A percentile compares a stretch with the other conserved stretches of the same genome.
These are phyloP conservation scores for Chaenogobius annularis DNA, from an alignment of 2,113 vertebrate species.

Conservation along the genomic window DNA sequence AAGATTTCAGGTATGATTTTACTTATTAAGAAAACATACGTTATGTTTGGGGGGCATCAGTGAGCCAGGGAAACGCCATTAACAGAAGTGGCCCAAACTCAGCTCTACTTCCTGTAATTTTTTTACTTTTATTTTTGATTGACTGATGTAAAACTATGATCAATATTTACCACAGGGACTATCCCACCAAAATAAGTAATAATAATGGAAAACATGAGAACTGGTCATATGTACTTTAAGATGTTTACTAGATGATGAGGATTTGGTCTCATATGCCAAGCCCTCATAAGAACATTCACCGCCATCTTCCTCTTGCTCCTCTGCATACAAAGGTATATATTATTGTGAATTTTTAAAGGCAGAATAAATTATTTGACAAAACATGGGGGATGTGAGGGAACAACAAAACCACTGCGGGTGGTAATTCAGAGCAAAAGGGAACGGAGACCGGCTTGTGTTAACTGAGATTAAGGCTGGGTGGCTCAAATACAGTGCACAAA, in stretches of 20 bases:
- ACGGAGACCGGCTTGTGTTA: slow-evolving; percentile 72
- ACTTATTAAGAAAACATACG: too few relatives aligned
- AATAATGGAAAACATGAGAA: too few relatives aligned
- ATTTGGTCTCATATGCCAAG: slow-evolving; percentile 17
- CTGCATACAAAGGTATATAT: slow-evolving; percentile 67
- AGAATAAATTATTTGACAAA: slow-evolving; percentile 79
- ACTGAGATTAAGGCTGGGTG: slow-evolving; percentile 72
- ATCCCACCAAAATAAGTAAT: too few relatives aligned
- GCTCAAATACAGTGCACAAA: slow-evolving; percentile 70
- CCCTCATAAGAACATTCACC: slow-evolving; percentile 5
- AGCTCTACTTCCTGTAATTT: too few relatives aligned
- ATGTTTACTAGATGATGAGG: not conserved
- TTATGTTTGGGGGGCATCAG: too few relatives aligned
- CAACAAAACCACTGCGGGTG: slow-evolving; percentile 79
- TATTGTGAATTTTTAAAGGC: slow-evolving; percentile 62
- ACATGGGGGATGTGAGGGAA: slow-evolving; percentile 50
- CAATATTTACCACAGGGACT: too few relatives aligned
- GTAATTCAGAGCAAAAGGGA: slow-evolving; percentile 71
- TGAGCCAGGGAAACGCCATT: too few relatives aligned
- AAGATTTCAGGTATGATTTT: too few relatives aligned
- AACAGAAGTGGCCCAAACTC: too few relatives aligned
- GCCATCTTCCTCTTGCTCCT: slow-evolving; percentile 23
- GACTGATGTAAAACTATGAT: too few relatives aligned
- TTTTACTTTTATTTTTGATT: too few relatives aligned
- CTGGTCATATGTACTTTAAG: not conserved